A percentile compares a stretch with the other conserved stretches of the same genome.
Conservation (phyloP, 1,140 invertebrate species). For the Rhagoletis zephyria region DNA sequence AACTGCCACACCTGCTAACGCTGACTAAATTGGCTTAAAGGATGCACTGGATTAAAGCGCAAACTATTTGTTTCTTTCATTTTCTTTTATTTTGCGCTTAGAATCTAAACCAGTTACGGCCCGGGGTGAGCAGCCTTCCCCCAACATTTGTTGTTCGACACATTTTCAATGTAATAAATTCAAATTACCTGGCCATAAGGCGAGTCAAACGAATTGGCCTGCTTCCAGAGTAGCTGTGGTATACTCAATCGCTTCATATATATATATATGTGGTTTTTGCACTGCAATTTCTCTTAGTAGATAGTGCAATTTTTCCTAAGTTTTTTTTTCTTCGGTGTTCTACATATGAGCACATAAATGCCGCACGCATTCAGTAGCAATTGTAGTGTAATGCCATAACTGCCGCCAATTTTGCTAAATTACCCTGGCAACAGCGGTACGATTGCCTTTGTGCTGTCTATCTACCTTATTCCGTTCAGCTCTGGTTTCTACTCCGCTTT, state of each 20-base stretch:
- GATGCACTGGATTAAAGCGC: conserved; percentile 13
- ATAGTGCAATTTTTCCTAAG: not conserved
- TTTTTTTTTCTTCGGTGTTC: not conserved
- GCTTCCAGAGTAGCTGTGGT: not conserved
- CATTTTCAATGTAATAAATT: conserved; percentile 45
- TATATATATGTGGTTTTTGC: not conserved
- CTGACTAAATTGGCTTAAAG: not conserved
- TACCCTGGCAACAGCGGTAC: not conserved
- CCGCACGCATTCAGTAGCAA: conserved; percentile 12
- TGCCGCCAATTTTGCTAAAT: conserved; percentile 23
- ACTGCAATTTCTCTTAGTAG: not conserved
- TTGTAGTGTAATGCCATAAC: conserved; percentile 3
- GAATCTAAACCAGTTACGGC: too few species aligned
- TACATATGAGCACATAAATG: conserved; percentile 21
- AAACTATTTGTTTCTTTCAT: not conserved
- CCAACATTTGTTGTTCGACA: conserved; percentile 29
- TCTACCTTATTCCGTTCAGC: not conserved
- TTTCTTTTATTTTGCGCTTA: too few species aligned
- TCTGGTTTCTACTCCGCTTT: not conserved
- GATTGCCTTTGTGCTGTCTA: not conserved
- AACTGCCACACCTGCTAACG: conserved; percentile 30
- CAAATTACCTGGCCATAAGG: not conserved
- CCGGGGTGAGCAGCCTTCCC: too few species aligned
- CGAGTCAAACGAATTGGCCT: conserved; percentile 39
- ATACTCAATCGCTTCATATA: not conserved